Percentiles rank a stretch among this genome's conserved stretches.
phyloP scores from a whole-genome alignment of 1,140 invertebrate species.

The Neodiprion virginianus region DNA sequence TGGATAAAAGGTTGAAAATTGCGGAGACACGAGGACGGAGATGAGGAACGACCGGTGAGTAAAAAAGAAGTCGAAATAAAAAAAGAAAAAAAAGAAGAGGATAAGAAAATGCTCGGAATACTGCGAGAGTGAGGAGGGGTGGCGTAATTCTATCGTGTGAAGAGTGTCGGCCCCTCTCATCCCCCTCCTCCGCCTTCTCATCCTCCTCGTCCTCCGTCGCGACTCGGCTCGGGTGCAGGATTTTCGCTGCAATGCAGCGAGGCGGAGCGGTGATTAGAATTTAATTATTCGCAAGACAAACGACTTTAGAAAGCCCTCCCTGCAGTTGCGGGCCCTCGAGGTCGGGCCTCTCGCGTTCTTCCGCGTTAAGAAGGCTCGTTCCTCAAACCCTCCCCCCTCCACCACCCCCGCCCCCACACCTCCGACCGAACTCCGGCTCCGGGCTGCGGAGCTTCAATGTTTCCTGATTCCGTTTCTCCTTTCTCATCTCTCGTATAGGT shows the following conservation, averaged over 20 bases:
- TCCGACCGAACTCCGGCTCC: too few relatives aligned
- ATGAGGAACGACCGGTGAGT: neutral
- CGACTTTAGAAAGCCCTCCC: neutral
- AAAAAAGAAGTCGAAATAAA: neutral
- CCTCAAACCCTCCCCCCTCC: neutral
- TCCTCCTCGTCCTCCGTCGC: too few relatives aligned
- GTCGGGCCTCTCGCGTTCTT: neutral
- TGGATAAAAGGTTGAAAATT: neutral
- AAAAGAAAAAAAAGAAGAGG: neutral
- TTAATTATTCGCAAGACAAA: conserved; percentile 3
- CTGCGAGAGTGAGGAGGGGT: neutral
- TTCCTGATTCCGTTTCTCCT: too few relatives aligned
- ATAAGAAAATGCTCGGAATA: neutral
- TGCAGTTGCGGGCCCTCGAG: neutral
- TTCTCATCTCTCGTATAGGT: too few relatives aligned
- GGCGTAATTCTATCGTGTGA: conserved; percentile 2
- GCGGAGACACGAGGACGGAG: neutral
- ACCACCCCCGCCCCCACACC: too few relatives aligned
- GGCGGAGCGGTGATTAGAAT: neutral
- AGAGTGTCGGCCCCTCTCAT: neutral
- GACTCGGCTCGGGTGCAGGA: neutral
- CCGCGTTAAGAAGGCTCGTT: neutral
- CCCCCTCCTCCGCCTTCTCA: too few relatives aligned
- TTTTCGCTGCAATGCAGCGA: neutral
- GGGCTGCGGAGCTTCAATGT: too few relatives aligned